Evolutionary conservation across 2,888 invertebrate species (phyloP).

Genomic region (Patella pellucida): DNA sequence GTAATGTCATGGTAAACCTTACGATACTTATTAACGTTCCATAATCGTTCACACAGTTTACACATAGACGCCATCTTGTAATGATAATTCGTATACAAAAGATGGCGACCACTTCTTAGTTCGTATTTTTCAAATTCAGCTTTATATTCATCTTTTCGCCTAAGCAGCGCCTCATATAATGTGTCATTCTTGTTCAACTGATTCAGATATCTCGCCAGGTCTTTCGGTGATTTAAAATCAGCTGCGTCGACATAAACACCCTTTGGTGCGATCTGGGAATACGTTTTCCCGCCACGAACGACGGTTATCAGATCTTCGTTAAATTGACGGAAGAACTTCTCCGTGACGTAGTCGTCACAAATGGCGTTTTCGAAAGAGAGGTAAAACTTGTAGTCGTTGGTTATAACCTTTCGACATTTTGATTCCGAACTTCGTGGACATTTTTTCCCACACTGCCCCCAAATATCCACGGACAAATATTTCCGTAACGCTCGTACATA

Average conservation of each 20-base stretch:
- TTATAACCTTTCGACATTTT: neutral
- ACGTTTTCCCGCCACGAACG: neutral
- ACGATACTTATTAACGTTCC: conserved; percentile 2
- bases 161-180: neutral
- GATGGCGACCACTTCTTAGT: neutral
- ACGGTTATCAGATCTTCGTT: neutral
- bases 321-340: neutral
- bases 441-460: neutral
- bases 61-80: neutral
- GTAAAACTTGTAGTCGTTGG: neutral
- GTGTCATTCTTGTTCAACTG: neutral
- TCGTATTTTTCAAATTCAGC: neutral
- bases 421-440: neutral
- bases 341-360: neutral
- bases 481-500: neutral
- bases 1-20: conserved; percentile 10
- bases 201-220: neutral
- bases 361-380: neutral
- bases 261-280: neutral
- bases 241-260: neutral
- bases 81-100: neutral
- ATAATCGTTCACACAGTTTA: neutral
- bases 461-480: neutral
- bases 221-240: neutral
- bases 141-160: neutral